Evolutionary conservation across 2,888 invertebrate species (phyloP), one percentile per base, ranked within the genome.

Genomic region (Erpobdella octoculata): DNA sequence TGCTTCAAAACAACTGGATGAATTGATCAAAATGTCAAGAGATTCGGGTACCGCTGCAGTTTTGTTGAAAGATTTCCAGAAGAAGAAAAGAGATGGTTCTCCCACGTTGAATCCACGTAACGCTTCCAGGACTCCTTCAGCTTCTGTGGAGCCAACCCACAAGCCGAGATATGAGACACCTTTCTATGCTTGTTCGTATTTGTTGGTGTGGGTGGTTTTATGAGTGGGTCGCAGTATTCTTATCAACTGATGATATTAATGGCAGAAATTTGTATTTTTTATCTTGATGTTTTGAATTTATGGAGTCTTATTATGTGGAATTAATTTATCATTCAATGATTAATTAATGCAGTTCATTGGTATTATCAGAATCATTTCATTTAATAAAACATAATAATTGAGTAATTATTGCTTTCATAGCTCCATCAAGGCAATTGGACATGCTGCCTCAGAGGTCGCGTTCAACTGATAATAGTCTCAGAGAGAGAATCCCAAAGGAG

Each of bases 111-210:
- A 98, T 85, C 98, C 98, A 15, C 88, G 97, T 81, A 97, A 96
- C 83, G 94, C 98, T 18, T 96, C 96, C 78, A 88, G 97, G 81
- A 96, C 94, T 53, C 96, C 98, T 70, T 91, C 91, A 59, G 86
- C 86, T 46, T 79, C 80, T 64, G 77, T 79, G 71, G 83, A 82
- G 72, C 82, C 83, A 8, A 75, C 76, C 58, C 80, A 78, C 74
- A 84, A 80, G 72, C 94, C 94, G 74, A 78, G 86, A 73, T 99
- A 95, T 86, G 93, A 95, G 83, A 95, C 94, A 77, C 96, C 97
- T 1, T 89, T 95, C 81, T 96, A 96, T 84, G 98, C 98, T 70
- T 97, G 96, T 87, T 83, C 85, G 89, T 15, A 46, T 46, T 15
- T 15, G 18, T 46, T 46, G 46, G 18, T 15, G 15, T 46, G 18